Base-by-base conservation (phyloP, 1,140 invertebrate genomes). In the Stegodyphus mimosarum region DNA sequence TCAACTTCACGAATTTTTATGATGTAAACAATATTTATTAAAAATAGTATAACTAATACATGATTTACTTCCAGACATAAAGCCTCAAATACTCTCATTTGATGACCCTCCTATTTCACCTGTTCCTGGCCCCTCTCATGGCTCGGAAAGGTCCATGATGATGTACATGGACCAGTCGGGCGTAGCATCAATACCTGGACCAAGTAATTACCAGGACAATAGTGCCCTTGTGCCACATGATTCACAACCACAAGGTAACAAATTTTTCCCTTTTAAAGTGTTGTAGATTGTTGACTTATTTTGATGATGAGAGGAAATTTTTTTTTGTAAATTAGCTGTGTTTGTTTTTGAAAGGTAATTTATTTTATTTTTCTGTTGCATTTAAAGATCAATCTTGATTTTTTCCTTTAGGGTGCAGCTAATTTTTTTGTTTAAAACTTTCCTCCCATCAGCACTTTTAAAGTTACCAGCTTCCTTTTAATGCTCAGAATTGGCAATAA, bases 161-260 rank as follows among this genome's bases (percentile, higher is more conserved):
- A 87, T 87, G 86, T 87, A 87, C 51, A 87, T 87, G 86, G 86
- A 87, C 77, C 70, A 78, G 66, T 78, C 79, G 71, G 86, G 86
- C 63, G 86, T 87, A 50, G 48, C 86, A 55, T 80, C 86, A 48
- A 83, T 87, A 72, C 79, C 86, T 87, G 86, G 86, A 72, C 86
- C 86, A 78, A 87, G 86, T 75, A 87, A 83, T 83, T 87, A 83
- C 71, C 86, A 87, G 66, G 72, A 76, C 55, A 80, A 83, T 83
- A 87, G 78, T 81, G 71, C 76, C 51, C 80, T 75, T 50, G 71
- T 80, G 51, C 80, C 86, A 33, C 80, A 84, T 53, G 71, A 83
- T 79, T 80, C 79, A 51, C 86, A 83, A 83, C 80, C 86, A 76
- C 86, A 87, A 87, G 86, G 86, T 87, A 87, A 84, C 73, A 55